Evolutionary conservation across 64 coral and sea anemone species (phyloP).

Genomic region (Anthopleura sola): DNA sequence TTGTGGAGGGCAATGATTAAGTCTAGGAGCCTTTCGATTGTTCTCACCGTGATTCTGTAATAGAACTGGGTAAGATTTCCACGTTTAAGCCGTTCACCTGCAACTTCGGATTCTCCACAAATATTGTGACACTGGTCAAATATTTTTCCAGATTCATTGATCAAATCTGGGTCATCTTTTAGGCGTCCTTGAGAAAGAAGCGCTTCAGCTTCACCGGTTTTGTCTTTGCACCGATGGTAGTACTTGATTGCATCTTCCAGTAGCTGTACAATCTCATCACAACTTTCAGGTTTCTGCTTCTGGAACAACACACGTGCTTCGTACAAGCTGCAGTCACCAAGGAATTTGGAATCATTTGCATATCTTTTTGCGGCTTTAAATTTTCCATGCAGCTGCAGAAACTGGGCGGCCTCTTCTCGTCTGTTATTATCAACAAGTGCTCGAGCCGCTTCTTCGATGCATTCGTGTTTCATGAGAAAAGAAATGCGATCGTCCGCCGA

Average conservation of each 20-base stretch:
- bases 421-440: conserved; percentile 53
- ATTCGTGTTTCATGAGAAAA: conserved; percentile 61
- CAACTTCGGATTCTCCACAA: conserved; percentile 76
- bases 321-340: conserved; percentile 60
- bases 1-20: conserved; percentile 45
- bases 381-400: conserved; percentile 37
- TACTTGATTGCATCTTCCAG: conserved; percentile 35
- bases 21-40: conserved; percentile 47
- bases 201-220: conserved; percentile 56
- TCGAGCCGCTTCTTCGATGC: conserved; percentile 38
- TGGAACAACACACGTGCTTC: conserved; percentile 21
- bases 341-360: conserved; percentile 52
- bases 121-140: conserved; percentile 53
- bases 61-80: conserved; percentile 7
- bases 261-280: conserved; percentile 11
- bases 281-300: not conserved
- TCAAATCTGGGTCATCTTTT: not conserved
- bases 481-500: conserved; percentile 54
- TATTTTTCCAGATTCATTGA: conserved; percentile 43
- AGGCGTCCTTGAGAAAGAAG: conserved; percentile 35
- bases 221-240: conserved; percentile 38
- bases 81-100: conserved; percentile 20
- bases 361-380: conserved; percentile 56
- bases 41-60: conserved; percentile 54
- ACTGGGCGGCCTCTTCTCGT: conserved; percentile 42